These are phyloP conservation scores for Platygyra sinensis DNA, from an alignment of 64 coral and sea anemone genomes.

Conservation along the genomic window DNA sequence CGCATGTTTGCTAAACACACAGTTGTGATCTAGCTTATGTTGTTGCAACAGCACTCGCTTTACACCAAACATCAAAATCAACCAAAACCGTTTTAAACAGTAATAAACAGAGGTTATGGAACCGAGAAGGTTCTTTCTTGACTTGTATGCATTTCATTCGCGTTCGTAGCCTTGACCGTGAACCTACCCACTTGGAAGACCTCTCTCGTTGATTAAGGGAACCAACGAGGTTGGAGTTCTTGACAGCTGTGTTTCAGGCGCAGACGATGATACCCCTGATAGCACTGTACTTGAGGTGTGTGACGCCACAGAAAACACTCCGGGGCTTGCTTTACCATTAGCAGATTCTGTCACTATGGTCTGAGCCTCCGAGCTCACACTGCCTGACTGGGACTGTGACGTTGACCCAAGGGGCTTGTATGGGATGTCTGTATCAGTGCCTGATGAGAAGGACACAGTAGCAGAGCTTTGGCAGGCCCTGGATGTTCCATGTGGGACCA, in stretches of 20 bases:
- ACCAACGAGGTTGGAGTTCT: slow-evolving; percentile 66
- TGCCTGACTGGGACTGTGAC: slow-evolving; percentile 73
- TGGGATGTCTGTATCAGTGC: slow-evolving; percentile 76
- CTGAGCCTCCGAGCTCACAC: slow-evolving; percentile 62
- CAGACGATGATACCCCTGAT: slow-evolving; percentile 61
- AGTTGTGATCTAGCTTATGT: too few relatives aligned
- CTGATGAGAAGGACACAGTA: slow-evolving; percentile 62
- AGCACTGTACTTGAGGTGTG: slow-evolving; percentile 60
- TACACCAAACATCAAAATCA: too few relatives aligned
- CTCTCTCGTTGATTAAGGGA: slow-evolving; percentile 88
- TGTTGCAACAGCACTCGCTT: too few relatives aligned
- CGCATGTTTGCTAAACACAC: too few relatives aligned
- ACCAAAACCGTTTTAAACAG: too few relatives aligned
- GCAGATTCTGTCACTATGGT: not conserved
- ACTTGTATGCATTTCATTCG: too few relatives aligned
- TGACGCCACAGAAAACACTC: slow-evolving; percentile 22
- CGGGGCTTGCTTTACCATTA: slow-evolving; percentile 53
- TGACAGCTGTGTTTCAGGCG: slow-evolving; percentile 37
- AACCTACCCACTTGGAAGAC: slow-evolving; percentile 89
- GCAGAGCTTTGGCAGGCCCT: slow-evolving; percentile 88
- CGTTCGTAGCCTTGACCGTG: too few relatives aligned
- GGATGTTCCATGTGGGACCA: slow-evolving; percentile 44
- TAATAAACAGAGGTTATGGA: too few relatives aligned
- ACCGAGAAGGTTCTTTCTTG: too few relatives aligned
- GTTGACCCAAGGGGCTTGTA: slow-evolving; percentile 80